Conservation (phyloP, 2,797 vertebrate genomes). For the Pterois miles region DNA sequence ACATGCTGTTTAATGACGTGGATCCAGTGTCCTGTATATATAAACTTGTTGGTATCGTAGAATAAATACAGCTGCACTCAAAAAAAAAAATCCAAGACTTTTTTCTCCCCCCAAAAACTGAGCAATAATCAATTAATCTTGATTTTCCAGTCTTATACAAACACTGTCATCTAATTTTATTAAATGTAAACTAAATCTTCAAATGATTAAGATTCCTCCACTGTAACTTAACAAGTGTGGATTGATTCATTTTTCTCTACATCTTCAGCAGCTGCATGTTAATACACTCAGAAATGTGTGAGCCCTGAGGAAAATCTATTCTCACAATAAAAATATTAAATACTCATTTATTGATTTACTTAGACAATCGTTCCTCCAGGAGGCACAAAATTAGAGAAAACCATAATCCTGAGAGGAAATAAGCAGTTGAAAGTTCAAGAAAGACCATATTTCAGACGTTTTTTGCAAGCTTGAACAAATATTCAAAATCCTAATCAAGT, state of each 20-base stretch:
- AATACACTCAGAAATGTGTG: neutral
- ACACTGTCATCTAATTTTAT: neutral
- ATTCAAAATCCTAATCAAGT: neutral
- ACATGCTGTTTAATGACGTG: neutral
- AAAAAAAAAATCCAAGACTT: too few relatives aligned
- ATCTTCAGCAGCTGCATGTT: neutral
- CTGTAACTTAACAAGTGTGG: neutral
- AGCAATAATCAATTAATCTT: neutral
- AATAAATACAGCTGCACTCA: conserved; percentile 17
- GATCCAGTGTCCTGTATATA: neutral
- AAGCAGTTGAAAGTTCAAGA: neutral
- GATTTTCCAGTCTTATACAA: neutral
- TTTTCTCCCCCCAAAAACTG: neutral
- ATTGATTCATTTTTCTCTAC: neutral
- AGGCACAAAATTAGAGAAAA: neutral
- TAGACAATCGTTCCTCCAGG: neutral
- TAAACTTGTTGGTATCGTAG: neutral
- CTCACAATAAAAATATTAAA: neutral
- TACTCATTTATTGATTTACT: conserved; percentile 14
- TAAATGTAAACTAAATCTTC: neutral
- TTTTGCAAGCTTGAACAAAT: neutral
- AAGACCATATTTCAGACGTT: neutral
- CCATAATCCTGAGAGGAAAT: neutral
- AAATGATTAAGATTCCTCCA: neutral
- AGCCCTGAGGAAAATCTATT: neutral